These are phyloP conservation scores for Tragelaphus imberbis DNA, from an alignment of 2,113 vertebrate species.

Conservation along the genomic window DNA sequence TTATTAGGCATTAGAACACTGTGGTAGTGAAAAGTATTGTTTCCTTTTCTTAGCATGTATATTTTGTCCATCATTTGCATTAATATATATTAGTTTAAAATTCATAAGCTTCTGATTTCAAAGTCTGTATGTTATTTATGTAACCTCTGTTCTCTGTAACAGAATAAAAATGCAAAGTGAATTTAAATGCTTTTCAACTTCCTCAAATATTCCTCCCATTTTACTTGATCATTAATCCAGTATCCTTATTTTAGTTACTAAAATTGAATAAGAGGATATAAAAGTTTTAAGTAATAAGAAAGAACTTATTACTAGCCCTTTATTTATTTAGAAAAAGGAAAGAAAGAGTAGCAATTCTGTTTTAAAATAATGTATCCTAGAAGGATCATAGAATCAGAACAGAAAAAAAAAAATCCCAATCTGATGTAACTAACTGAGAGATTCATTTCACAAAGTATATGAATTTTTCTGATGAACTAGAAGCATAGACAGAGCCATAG, in stretches of 20 bases:
- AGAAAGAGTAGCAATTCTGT: not conserved
- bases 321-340: not conserved
- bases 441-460: not conserved
- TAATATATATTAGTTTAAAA: constrained; percentile 12
- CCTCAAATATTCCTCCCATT: not conserved
- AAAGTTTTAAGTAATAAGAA: constrained; percentile 22
- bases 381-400: not conserved
- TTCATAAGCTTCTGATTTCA: constrained; percentile 8
- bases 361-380: not conserved
- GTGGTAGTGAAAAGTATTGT: not conserved
- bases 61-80: constrained; percentile 3
- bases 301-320: not conserved
- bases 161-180: constrained; percentile 32
- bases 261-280: constrained; percentile 12
- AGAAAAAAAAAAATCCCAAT: not conserved
- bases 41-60: not conserved
- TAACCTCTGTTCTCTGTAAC: not conserved
- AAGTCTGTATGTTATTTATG: not conserved
- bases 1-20: not conserved
- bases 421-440: not conserved
- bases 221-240: constrained; percentile 20
- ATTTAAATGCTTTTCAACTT: constrained; percentile 19
- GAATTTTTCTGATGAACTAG: not conserved
- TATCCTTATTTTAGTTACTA: constrained; percentile 35
- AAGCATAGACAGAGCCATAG: not conserved